Evolutionary conservation across 2,888 invertebrate genomes (phyloP).

Genomic region (Yponomeuta malinellus): DNA sequence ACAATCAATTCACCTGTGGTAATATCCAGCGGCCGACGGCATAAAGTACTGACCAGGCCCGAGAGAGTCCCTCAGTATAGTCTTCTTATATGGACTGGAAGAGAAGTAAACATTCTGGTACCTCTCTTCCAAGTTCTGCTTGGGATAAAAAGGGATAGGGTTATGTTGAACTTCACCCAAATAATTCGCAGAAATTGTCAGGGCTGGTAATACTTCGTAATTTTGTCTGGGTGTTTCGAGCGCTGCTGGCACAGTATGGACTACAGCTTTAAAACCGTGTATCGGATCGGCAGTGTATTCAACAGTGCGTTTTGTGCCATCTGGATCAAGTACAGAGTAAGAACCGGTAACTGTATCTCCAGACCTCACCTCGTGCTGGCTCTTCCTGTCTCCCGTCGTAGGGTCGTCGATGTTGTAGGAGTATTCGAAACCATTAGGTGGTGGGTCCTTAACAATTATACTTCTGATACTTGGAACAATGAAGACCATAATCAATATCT

Average conservation of each 20-base stretch:
- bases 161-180: not conserved
- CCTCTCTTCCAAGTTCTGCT: not conserved
- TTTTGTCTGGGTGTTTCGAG: not conserved
- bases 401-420: conserved; percentile 73
- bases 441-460: conserved; percentile 58
- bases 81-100: conserved; percentile 3
- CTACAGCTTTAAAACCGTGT: conserved; percentile 71
- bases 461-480: conserved; percentile 35
- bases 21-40: not conserved
- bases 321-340: conserved; percentile 62
- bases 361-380: conserved; percentile 54
- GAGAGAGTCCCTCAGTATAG: not conserved
- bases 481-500: conserved; percentile 33
- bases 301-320: conserved; percentile 61
- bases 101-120: not conserved
- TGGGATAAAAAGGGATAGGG: conserved; percentile 2
- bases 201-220: not conserved
- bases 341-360: conserved; percentile 60
- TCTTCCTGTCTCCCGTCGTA: conserved; percentile 61
- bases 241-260: conserved; percentile 56
- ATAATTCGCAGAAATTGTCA: not conserved
- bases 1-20: not conserved
- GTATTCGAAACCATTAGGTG: conserved; percentile 56
- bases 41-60: conserved; percentile 1
- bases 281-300: conserved; percentile 67